Conservation (phyloP, 2,888 invertebrate species). For the Volucella bombylans region DNA sequence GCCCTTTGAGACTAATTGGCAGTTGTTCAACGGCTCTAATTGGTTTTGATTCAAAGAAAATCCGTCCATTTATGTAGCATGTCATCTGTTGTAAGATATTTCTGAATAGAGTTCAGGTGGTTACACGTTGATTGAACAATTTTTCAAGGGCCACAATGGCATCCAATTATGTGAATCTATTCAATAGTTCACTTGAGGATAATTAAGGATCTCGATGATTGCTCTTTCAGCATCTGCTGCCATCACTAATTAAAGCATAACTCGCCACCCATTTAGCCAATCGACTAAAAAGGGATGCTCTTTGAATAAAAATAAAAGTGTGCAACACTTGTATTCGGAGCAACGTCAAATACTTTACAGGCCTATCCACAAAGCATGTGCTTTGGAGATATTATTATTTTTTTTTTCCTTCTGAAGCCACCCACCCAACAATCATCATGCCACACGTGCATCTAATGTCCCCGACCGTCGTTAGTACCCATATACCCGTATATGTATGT, state of each 20-base stretch:
- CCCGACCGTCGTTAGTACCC: slow-evolving; percentile 27
- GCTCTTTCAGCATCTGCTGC: slow-evolving; percentile 31
- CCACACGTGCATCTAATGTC: slow-evolving; percentile 72
- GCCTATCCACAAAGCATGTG: slow-evolving; percentile 17
- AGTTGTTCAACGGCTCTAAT: too few relatives aligned
- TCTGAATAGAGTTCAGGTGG: too few relatives aligned
- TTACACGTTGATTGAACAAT: not conserved
- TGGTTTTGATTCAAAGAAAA: too few relatives aligned
- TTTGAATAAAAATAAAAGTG: slow-evolving; percentile 67
- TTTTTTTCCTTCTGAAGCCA: slow-evolving; percentile 19
- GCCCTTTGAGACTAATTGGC: too few relatives aligned
- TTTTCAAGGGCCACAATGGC: slow-evolving; percentile 12
- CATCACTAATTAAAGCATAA: slow-evolving; percentile 57
- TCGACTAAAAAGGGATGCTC: slow-evolving; percentile 27
- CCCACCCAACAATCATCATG: slow-evolving; percentile 43
- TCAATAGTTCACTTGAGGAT: slow-evolving; percentile 42
- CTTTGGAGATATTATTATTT: slow-evolving; percentile 1
- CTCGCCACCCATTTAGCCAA: slow-evolving; percentile 48
- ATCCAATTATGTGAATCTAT: slow-evolving; percentile 62
- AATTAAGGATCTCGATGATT: slow-evolving; percentile 39
- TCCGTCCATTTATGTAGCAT: too few relatives aligned
- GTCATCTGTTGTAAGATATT: too few relatives aligned
- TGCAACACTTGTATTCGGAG: slow-evolving; percentile 61
- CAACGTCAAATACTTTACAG: slow-evolving; percentile 6
- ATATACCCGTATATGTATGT: too few relatives aligned